These are phyloP conservation scores for Drepana arcuata DNA, from an alignment of 1,140 invertebrate species.

Conservation along the genomic window DNA sequence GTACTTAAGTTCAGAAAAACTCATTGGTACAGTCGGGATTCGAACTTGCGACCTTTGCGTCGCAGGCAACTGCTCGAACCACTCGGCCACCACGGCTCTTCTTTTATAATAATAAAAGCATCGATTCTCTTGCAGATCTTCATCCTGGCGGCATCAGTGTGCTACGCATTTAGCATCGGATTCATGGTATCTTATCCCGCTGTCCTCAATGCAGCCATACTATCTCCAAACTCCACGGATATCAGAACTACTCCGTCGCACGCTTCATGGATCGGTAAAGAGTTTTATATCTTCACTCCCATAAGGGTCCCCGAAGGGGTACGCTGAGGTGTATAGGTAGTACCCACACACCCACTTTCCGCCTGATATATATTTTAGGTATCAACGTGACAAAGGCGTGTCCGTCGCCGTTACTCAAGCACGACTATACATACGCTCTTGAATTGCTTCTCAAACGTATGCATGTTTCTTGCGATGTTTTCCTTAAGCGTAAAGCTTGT, in stretches of 20 bases:
- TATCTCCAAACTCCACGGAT: constrained; percentile 18
- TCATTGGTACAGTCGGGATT: no score
- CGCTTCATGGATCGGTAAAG: constrained; percentile 28
- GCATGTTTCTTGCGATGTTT: not conserved
- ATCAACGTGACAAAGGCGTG: no score
- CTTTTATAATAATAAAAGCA: no score
- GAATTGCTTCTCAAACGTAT: not conserved
- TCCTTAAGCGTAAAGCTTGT: no score
- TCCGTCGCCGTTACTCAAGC: no score
- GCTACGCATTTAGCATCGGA: not conserved
- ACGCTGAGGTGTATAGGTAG: not conserved
- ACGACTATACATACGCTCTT: not conserved
- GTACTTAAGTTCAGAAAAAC: no score
- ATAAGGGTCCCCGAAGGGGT: not conserved
- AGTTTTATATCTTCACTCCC: not conserved
- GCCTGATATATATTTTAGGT: not conserved
- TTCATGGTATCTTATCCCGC: constrained; percentile 1
- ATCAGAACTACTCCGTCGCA: constrained; percentile 20
- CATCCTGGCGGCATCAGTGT: constrained; percentile 1
- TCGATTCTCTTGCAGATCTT: constrained; percentile 15
- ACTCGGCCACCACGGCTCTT: no score
- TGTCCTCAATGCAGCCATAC: constrained; percentile 19
- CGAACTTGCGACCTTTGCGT: no score
- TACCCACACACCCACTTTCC: no score
- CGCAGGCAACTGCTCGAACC: no score